Conservation (phyloP, 2,888 invertebrate species). For the Ceramica pisi region DNA sequence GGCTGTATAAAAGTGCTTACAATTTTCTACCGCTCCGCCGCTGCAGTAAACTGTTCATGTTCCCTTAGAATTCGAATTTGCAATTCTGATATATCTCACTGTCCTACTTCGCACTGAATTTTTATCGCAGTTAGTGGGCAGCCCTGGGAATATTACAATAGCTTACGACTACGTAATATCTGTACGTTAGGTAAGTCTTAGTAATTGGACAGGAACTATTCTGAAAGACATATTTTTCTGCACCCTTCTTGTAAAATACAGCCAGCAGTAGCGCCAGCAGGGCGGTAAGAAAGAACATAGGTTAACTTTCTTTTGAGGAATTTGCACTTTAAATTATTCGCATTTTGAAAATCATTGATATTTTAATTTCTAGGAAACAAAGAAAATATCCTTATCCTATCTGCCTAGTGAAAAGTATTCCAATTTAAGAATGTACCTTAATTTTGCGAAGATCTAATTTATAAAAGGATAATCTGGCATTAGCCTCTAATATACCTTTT, state of each 20-base stretch:
- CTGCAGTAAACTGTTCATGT: conserved; percentile 61
- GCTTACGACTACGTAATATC: conserved; percentile 21
- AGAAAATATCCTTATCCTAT: background rate
- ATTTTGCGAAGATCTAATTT: conserved; percentile 23
- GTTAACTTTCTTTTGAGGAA: background rate
- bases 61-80: conserved; percentile 61
- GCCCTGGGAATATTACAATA: conserved; percentile 54
- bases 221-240: background rate
- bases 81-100: conserved; percentile 62
- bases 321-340: background rate
- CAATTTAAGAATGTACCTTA: background rate
- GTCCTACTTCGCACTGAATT: conserved; percentile 59
- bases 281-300: background rate
- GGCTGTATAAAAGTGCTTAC: conserved; percentile 49
- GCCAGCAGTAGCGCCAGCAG: too few species aligned
- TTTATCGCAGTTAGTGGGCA: conserved; percentile 54
- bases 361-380: too few species aligned
- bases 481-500: conserved; percentile 23
- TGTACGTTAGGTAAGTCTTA: conserved; percentile 1
- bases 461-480: conserved; percentile 42
- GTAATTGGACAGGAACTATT: conserved; percentile 4
- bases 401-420: too few species aligned
- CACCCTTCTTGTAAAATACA: background rate
- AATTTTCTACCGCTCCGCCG: conserved; percentile 50
- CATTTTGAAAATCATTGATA: too few species aligned